Evolutionary conservation across 2,113 vertebrate species (phyloP).

Genomic region (Pseudorasbora parva): DNA sequence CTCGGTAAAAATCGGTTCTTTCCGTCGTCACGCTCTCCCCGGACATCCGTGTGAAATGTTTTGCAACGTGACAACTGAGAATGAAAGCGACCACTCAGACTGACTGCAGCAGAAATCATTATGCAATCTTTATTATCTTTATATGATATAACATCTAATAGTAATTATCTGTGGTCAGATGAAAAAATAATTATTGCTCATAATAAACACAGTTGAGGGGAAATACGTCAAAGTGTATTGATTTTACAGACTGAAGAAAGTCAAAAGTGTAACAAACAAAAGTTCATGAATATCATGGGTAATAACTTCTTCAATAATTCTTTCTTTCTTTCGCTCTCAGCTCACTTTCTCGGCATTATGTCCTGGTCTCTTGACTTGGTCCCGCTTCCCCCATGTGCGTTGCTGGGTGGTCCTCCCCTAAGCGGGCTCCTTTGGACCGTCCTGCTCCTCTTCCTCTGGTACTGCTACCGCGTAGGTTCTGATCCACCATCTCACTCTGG

Average conservation of each 20-base stretch:
- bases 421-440: constrained; percentile 83
- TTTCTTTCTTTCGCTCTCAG: neutral
- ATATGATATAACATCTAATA: too few relatives aligned
- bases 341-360: constrained; percentile 66
- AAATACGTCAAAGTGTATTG: neutral
- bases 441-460: constrained; percentile 86
- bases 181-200: neutral
- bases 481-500: constrained; percentile 70
- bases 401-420: constrained; percentile 76
- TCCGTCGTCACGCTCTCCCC: constrained; percentile 19
- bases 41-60: neutral
- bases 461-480: constrained; percentile 85
- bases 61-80: constrained; percentile 35
- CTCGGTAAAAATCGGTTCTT: constrained; percentile 31
- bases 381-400: constrained; percentile 69
- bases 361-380: constrained; percentile 76
- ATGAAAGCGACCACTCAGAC: constrained; percentile 32
- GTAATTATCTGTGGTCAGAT: neutral
- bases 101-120: constrained; percentile 47
- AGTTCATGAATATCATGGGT: neutral
- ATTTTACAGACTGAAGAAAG: constrained; percentile 2
- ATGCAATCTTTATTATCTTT: constrained; percentile 17
- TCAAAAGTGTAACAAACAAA: neutral
- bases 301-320: neutral
- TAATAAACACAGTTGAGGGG: neutral